These are phyloP conservation scores for Drosophila macrospina DNA, from an alignment of 2,888 invertebrate genomes.

Conservation along the genomic window DNA sequence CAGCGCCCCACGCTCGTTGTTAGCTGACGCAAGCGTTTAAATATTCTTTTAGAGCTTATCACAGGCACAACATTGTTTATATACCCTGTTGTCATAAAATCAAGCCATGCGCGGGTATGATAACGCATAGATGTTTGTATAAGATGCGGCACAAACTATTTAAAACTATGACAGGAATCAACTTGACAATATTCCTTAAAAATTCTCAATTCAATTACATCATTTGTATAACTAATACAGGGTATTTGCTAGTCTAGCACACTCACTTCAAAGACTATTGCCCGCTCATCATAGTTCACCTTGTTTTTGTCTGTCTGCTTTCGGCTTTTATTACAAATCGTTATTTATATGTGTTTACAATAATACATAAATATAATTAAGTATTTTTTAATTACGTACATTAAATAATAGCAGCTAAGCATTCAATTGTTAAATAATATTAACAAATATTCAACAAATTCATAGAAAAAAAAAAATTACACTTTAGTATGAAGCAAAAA, in stretches of 20 bases:
- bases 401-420: constrained; percentile 46
- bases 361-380: constrained; percentile 19
- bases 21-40: constrained; percentile 69
- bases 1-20: background rate
- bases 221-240: constrained; percentile 3
- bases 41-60: constrained; percentile 68
- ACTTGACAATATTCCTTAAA: no score
- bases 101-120: background rate
- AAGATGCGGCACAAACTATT: background rate
- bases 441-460: constrained; percentile 71
- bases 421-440: constrained; percentile 60
- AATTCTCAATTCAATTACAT: no score
- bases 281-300: no score
- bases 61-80: constrained; percentile 23
- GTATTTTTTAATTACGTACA: constrained; percentile 32
- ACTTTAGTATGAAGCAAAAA: constrained; percentile 36
- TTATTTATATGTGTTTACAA: constrained; percentile 38
- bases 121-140: background rate
- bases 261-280: background rate
- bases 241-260: background rate
- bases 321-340: constrained; percentile 57
- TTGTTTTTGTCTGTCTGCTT: constrained; percentile 46
- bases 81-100: constrained; percentile 20
- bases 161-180: background rate
- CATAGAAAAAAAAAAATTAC: constrained; percentile 24